Evolutionary conservation across 2,888 invertebrate genomes (phyloP).

Genomic region (Molanna angustata): DNA sequence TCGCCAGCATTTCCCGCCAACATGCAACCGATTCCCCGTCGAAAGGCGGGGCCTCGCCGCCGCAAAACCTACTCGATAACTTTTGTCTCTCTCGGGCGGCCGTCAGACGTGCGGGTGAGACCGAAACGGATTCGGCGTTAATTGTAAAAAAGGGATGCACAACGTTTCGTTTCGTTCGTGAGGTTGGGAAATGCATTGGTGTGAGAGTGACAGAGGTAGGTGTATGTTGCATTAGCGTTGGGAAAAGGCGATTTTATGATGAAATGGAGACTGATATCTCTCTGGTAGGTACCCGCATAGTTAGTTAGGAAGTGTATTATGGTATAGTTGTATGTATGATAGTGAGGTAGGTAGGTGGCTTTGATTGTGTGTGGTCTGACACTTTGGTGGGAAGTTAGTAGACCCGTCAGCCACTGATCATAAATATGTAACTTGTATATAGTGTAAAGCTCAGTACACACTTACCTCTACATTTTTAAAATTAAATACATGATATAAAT

Average conservation of each 20-base stretch:
- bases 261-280: no score
- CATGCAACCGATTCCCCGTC: slow-evolving; percentile 11
- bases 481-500: no score
- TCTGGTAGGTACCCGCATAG: no score
- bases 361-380: slow-evolving; percentile 23
- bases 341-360: slow-evolving; percentile 11
- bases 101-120: background rate
- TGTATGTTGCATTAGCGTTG: background rate
- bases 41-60: slow-evolving; percentile 14
- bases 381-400: slow-evolving; percentile 10
- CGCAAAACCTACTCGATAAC: slow-evolving; percentile 8
- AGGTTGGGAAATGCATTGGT: background rate
- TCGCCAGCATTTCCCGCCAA: slow-evolving; percentile 24
- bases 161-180: slow-evolving; percentile 1
- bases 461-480: no score
- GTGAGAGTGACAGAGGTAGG: slow-evolving; percentile 6
- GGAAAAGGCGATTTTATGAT: no score
- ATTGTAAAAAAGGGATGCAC: background rate
- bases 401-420: slow-evolving; percentile 3
- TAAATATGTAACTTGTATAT: no score
- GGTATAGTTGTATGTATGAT: slow-evolving; percentile 5
- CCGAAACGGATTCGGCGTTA: background rate
- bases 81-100: background rate
- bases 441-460: no score
- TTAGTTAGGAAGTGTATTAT: no score